Percentiles rank a stretch among this genome's conserved stretches.
phyloP scores from a whole-genome alignment of 2,797 vertebrate species.

The Arnoldichthys spilopterus region DNA sequence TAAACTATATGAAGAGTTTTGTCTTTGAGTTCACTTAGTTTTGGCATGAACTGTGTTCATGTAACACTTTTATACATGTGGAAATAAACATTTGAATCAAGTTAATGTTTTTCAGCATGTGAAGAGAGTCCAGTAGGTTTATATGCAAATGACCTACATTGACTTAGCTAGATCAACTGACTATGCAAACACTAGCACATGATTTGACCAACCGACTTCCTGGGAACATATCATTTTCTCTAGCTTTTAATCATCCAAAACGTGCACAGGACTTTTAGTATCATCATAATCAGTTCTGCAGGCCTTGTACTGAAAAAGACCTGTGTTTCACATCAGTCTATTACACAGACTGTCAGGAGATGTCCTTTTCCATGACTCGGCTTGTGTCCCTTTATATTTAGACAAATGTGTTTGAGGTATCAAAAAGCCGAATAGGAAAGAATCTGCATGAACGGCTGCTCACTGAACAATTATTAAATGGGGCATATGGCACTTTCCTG shows the following conservation, averaged over 20 bases:
- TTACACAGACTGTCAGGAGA: not conserved
- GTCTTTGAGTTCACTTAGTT: not conserved
- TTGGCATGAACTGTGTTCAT: not conserved
- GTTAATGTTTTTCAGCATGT: not conserved
- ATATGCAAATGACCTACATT: conserved; percentile 17
- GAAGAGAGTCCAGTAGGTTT: not conserved
- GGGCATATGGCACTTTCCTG: conserved; percentile 10
- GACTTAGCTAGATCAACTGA: not conserved
- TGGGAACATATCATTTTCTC: not conserved
- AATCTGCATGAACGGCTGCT: conserved; percentile 12
- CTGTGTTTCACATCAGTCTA: not conserved
- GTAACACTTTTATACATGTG: not conserved
- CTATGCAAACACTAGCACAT: conserved; percentile 11
- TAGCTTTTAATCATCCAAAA: not conserved
- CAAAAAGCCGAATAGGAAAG: conserved; percentile 20
- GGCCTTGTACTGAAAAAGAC: too few species aligned
- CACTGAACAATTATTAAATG: conserved; percentile 30
- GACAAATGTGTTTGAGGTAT: conserved; percentile 20
- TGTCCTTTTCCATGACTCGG: conserved; percentile 1
- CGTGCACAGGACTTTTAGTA: not conserved
- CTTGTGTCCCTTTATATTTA: conserved; percentile 13
- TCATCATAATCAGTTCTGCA: too few species aligned
- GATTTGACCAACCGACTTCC: not conserved
- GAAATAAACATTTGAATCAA: not conserved
- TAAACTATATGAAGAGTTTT: not conserved